Base-by-base conservation (phyloP, 2,113 vertebrate genomes). In the Gallinago media region DNA sequence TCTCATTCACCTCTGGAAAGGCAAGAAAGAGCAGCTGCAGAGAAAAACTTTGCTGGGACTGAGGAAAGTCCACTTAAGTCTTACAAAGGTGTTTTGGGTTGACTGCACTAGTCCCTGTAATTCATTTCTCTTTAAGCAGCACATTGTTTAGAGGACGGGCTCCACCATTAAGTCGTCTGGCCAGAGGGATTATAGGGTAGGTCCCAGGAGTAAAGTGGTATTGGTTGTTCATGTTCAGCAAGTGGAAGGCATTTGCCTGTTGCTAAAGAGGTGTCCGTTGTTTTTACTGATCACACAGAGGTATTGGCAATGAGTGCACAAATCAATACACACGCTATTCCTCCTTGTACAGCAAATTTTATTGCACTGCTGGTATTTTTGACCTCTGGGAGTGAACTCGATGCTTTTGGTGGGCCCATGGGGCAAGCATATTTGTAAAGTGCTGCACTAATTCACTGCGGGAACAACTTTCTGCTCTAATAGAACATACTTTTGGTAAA, bases 311-410 rank as follows among this genome's bases (percentile, higher is more conserved):
- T 9, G 50, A 91, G 29, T 10, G 15, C 72, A 87, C 59, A 81
- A 80, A 92, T 89, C 88, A 89, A 71, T 92, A 12, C 19, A 34
- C 25, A 32, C 3, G 4, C 20, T 54, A 16, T 62, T 88, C 32
- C 26, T 86, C 56, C 26, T 81, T 67, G 42, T 72, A 70, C 83
- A 84, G 52, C 68, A 90, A 26, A 47, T 91, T 85, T 96, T 92
- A 91, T 85, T 82, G 77, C 58, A 50, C 27, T 91, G 77, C 36
- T 89, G 56, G 23, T 68, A n/a, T 61, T 89, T 96, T 76, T 77
- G 83, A 61, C 46, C 66, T 73, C 49, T 82, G 56, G 21, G 36
- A 68, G 18, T 10, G 22, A 93, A 61, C 22, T 88, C 65, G 62
- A 17, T 85, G 59, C 59, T 85, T 71, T 67, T 85, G 42, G 74